A percentile compares a stretch with the other conserved stretches of the same genome.
These are phyloP conservation scores for Actinemys pallida DNA, from an alignment of 2,113 vertebrate species.

Conservation along the genomic window DNA sequence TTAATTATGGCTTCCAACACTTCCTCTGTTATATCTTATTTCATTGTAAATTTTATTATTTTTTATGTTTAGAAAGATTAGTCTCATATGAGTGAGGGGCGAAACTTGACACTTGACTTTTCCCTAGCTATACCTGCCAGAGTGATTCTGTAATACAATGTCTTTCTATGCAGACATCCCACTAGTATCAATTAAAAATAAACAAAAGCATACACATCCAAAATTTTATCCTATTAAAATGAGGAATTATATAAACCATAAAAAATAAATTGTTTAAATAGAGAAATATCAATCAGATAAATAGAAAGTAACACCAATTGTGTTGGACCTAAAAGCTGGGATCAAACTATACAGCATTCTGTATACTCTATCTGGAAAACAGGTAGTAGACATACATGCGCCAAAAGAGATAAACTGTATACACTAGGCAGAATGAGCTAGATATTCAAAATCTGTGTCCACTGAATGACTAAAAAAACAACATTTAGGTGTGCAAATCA, in stretches of 20 bases:
- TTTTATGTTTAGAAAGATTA: background rate
- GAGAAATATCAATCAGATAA: background rate
- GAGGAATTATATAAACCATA: background rate
- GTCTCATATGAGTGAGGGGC: background rate
- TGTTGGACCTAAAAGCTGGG: background rate
- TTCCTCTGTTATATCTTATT: background rate
- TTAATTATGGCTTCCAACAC: background rate
- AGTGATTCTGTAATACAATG: background rate
- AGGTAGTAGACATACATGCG: background rate
- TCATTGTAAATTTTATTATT: background rate
- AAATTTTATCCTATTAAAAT: conserved; percentile 17
- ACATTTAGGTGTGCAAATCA: background rate
- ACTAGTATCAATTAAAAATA: background rate
- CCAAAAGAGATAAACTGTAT: background rate
- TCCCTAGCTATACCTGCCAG: background rate
- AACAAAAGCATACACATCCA: background rate
- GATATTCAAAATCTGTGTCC: background rate
- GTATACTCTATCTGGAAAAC: background rate
- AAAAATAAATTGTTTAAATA: background rate
- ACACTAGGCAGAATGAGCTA: background rate
- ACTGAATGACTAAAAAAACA: conserved; percentile 4
- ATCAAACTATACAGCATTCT: background rate
- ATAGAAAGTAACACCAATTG: background rate
- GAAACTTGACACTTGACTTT: background rate
- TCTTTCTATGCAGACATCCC: background rate